Conservation (phyloP, 2,797 vertebrate species). For the Parauchenoglanis punctatus region DNA sequence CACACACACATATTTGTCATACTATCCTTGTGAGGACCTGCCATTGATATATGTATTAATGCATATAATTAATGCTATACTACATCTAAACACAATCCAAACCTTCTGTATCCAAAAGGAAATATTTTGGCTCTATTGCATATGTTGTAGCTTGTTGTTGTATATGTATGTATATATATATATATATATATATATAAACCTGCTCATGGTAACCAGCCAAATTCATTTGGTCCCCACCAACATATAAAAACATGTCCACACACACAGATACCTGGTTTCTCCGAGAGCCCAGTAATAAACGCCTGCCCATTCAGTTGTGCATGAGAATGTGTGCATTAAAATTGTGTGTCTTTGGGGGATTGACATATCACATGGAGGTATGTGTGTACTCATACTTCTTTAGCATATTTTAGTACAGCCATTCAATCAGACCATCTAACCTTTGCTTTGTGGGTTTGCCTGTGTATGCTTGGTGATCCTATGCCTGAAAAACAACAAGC, state of each 20-base stretch:
- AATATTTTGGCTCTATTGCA: background rate
- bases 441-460: constrained; percentile 5
- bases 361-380: background rate
- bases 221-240: background rate
- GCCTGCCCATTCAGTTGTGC: background rate
- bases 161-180: too few relatives aligned
- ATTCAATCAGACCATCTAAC: constrained; percentile 10
- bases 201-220: background rate
- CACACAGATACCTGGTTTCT: background rate
- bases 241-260: background rate
- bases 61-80: background rate
- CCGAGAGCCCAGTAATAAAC: background rate
- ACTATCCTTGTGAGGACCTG: constrained; percentile 1
- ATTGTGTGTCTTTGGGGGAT: background rate
- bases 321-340: background rate
- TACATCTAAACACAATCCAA: background rate
- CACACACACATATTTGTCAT: constrained; percentile 46
- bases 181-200: too few relatives aligned
- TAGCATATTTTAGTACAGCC: background rate
- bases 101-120: background rate
- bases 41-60: background rate
- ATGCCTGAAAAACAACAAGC: constrained; percentile 64
- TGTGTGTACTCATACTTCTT: background rate
- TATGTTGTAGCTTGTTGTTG: background rate
- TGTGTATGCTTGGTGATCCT: constrained; percentile 47